Evolutionary conservation across 2,797 vertebrate species (phyloP).

Genomic region (Xiphorhynchus erythropygius): DNA sequence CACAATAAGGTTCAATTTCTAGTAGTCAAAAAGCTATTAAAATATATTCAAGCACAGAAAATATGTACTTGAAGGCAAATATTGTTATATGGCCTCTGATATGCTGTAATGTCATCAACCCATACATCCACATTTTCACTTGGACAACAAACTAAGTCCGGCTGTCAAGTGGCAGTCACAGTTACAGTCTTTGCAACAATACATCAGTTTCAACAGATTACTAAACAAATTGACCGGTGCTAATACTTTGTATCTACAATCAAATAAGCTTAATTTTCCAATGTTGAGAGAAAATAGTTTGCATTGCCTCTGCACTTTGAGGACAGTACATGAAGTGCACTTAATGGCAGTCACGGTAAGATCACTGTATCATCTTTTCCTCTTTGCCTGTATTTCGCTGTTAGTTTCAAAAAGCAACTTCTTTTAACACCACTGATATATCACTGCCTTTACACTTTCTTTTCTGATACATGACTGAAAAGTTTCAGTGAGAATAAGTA

Average conservation of each 20-base stretch:
- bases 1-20: neutral
- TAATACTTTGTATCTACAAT: neutral
- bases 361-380: neutral
- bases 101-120: neutral
- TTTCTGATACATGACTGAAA: neutral
- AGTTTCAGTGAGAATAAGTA: neutral
- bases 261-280: neutral
- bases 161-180: neutral
- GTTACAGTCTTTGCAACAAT: neutral
- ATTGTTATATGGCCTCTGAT: neutral
- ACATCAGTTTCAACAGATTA: neutral
- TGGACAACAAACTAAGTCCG: neutral
- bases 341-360: neutral
- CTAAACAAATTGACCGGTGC: neutral
- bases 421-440: neutral
- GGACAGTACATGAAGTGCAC: neutral
- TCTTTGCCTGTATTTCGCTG: neutral
- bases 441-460: neutral
- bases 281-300: neutral
- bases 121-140: neutral
- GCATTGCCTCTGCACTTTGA: neutral
- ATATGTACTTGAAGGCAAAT: neutral
- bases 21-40: neutral
- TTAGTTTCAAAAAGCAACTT: neutral
- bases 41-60: neutral